These are phyloP conservation scores for Teleogryllus oceanicus DNA, from an alignment of 2,888 invertebrate species.

Conservation along the genomic window DNA sequence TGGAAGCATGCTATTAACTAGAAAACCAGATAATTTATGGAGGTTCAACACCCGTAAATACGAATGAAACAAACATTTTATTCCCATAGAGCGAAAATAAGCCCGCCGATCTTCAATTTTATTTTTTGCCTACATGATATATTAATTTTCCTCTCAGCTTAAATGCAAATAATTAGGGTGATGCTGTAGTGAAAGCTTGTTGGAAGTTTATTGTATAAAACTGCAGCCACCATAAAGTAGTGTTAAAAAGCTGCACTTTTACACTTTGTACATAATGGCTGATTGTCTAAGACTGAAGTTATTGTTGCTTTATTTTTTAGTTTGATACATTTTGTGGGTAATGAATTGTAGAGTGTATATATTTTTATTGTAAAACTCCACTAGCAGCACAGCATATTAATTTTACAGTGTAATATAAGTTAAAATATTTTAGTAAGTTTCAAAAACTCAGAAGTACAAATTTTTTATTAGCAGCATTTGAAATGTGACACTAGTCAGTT, in stretches of 20 bases:
- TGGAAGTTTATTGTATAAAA: background rate
- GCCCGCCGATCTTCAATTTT: background rate
- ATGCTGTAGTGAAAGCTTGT: background rate
- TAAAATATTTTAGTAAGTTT: slow-evolving; percentile 2
- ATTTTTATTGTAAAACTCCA: background rate
- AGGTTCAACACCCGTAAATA: no score
- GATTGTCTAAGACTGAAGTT: background rate
- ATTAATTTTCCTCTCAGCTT: background rate
- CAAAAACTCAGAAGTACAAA: slow-evolving; percentile 4
- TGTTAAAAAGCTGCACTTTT: background rate
- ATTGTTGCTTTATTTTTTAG: background rate
- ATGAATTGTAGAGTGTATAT: background rate
- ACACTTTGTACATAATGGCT: background rate
- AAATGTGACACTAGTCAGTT: background rate
- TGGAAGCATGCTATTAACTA: background rate
- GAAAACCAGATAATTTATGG: background rate
- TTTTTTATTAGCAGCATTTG: slow-evolving; percentile 11
- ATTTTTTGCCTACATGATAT: no score
- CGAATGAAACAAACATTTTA: no score
- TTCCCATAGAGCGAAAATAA: background rate
- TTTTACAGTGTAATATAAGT: slow-evolving; percentile 5
- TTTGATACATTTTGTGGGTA: background rate
- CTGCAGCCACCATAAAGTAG: background rate
- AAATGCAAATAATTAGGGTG: background rate
- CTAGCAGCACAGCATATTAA: background rate